phyloP scores from a whole-genome alignment of 1,140 invertebrate species.

The Calephelis virginiensis region DNA sequence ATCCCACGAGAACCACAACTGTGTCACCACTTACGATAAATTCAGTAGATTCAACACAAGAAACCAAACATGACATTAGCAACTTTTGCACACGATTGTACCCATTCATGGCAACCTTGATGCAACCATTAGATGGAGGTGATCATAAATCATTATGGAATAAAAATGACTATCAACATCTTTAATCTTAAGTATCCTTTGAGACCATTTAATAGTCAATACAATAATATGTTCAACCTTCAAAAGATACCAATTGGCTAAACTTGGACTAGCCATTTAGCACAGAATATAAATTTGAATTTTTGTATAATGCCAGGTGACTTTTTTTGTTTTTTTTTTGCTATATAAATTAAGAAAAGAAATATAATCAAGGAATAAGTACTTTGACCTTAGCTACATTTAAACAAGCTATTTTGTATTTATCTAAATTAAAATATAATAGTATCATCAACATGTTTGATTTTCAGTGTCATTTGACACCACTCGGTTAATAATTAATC shows the following conservation, averaged over 20 bases:
- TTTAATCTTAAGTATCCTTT: constrained; percentile 29
- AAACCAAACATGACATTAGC: background rate
- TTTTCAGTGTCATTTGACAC: too few relatives aligned
- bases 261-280: background rate
- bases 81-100: constrained; percentile 7
- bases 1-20: too few relatives aligned
- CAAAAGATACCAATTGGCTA: constrained; percentile 3
- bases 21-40: too few relatives aligned
- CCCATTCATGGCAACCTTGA: constrained; percentile 38
- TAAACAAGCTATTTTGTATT: too few relatives aligned
- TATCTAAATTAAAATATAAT: too few relatives aligned
- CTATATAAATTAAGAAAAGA: too few relatives aligned
- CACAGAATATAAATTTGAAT: background rate
- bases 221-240: constrained; percentile 9
- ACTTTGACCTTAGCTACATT: too few relatives aligned
- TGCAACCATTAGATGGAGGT: constrained; percentile 43
- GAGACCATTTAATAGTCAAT: constrained; percentile 16
- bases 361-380: too few relatives aligned
- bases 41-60: background rate
- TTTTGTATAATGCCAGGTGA: too few relatives aligned
- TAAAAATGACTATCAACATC: constrained; percentile 27
- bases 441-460: too few relatives aligned
- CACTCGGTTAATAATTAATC: too few relatives aligned
- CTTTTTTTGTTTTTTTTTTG: background rate
- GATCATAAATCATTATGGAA: constrained; percentile 38